A percentile compares a stretch with the other conserved stretches of the same genome.
Evolutionary conservation across 2,888 invertebrate genomes (phyloP).

Genomic region (Dasypolia templi): DNA sequence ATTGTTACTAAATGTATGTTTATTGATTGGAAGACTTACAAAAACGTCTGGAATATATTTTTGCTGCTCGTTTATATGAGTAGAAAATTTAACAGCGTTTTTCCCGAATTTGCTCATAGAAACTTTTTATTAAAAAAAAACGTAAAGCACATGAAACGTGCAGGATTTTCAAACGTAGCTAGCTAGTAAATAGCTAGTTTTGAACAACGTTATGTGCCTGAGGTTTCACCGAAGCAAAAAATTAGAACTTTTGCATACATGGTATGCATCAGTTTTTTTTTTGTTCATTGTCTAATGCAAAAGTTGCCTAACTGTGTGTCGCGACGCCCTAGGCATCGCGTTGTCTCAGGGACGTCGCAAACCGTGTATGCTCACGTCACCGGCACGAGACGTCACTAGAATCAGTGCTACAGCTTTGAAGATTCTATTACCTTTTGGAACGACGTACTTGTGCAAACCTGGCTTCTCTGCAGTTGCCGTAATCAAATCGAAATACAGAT

Average conservation of each 20-base stretch:
- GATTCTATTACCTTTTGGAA: no score
- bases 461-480: no score
- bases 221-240: background rate
- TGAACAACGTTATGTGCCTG: background rate
- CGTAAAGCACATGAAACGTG: background rate
- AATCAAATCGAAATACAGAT: no score
- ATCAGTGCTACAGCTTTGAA: no score
- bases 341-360: no score
- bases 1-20: background rate
- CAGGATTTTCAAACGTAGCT: background rate
- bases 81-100: background rate
- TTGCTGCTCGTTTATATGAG: no score
- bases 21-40: background rate
- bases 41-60: background rate
- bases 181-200: background rate
- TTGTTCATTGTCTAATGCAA: background rate
- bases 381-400: no score
- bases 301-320: no score
- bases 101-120: background rate
- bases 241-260: background rate
- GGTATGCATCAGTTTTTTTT: background rate
- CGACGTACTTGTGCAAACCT: no score
- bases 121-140: background rate
- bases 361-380: no score
- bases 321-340: no score